phyloP scores from a whole-genome alignment of 2,888 invertebrate species.

The Eledona agricola region DNA sequence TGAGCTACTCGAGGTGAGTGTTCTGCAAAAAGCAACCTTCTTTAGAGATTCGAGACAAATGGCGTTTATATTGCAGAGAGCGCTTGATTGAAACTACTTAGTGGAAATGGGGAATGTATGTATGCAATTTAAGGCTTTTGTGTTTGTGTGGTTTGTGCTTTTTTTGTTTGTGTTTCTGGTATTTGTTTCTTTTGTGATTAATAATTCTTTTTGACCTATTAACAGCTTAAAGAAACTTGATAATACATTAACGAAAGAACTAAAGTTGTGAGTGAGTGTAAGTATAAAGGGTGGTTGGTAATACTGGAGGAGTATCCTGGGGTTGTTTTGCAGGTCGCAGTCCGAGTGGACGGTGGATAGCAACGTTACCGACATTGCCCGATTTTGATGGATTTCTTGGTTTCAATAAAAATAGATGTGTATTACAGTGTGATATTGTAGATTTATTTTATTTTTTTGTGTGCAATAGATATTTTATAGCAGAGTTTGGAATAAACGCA shows the following conservation, averaged over 20 bases:
- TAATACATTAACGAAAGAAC: constrained; percentile 16
- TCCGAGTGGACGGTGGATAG: constrained; percentile 28
- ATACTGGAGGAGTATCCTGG: background rate
- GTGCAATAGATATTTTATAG: background rate
- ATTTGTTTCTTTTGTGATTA: constrained; percentile 6
- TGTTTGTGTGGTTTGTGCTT: constrained; percentile 4
- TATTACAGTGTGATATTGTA: constrained; percentile 17
- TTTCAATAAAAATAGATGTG: background rate
- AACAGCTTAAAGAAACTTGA: constrained; percentile 34
- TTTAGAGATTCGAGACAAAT: background rate
- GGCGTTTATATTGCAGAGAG: constrained; percentile 30
- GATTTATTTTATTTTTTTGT: constrained; percentile 3
- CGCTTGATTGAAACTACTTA: constrained; percentile 32
- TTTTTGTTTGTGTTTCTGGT: constrained; percentile 9
- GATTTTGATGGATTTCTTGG: constrained; percentile 18
- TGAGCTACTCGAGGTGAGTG: constrained; percentile 69
- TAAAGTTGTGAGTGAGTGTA: constrained; percentile 12
- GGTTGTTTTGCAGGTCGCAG: constrained; percentile 17
- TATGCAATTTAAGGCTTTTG: constrained; percentile 20
- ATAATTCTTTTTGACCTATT: constrained; percentile 23
- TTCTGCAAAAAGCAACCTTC: background rate
- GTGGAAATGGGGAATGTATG: constrained; percentile 17
- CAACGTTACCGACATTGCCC: constrained; percentile 12
- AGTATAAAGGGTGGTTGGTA: constrained; percentile 5
- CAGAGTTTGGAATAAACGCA: too few species aligned